These are phyloP conservation scores for Phylloscopus collybita DNA, from an alignment of 2,797 vertebrate species.

Conservation along the genomic window DNA sequence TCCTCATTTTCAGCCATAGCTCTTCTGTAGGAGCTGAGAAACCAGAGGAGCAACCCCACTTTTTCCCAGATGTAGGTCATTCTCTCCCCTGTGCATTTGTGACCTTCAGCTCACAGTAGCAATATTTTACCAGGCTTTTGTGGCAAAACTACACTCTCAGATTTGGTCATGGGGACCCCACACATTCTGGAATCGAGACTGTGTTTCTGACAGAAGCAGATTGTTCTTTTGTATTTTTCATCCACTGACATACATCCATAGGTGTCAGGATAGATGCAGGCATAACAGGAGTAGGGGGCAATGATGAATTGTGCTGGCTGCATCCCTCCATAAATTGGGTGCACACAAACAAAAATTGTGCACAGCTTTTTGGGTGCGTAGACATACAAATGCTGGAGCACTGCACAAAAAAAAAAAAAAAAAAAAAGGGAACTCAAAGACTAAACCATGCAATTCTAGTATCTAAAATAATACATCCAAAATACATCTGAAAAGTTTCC, in stretches of 20 bases:
- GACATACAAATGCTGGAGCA: neutral
- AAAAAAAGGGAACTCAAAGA: neutral
- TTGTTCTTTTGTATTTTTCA: neutral
- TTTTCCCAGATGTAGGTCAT: neutral
- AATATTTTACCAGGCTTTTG: neutral
- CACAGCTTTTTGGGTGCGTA: neutral
- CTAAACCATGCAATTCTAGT: neutral
- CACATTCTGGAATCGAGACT: neutral
- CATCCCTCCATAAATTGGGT: neutral
- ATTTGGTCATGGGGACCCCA: neutral
- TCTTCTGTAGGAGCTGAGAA: neutral
- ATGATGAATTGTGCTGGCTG: neutral
- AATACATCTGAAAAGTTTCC: neutral
- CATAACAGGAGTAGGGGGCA: neutral
- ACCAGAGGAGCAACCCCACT: neutral
- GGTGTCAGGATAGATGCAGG: neutral
- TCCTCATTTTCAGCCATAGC: neutral
- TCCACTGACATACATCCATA: neutral
- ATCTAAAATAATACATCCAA: neutral
- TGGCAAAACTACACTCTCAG: neutral
- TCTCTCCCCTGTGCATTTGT: fast-evolving
- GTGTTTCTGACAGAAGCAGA: neutral
- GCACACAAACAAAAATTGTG: neutral
- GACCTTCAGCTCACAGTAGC: neutral
- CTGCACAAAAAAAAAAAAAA: neutral